Percentiles rank a stretch among this genome's conserved stretches.
Evolutionary conservation across 2,888 invertebrate species (phyloP).

Genomic region (Camptogramma bilineatum): DNA sequence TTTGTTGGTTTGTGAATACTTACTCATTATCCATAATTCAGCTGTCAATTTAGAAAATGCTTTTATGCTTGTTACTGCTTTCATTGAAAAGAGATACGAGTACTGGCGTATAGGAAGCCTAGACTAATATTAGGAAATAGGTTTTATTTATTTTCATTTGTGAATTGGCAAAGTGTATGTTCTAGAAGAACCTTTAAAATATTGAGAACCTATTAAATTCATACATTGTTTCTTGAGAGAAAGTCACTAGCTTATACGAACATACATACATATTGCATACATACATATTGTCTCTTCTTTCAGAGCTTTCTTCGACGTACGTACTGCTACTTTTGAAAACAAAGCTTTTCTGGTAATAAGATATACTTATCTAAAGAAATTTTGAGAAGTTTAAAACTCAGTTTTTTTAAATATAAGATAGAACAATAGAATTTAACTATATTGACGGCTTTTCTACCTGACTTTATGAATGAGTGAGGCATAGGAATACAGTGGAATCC

Average conservation of each 20-base stretch:
- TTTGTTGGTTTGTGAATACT: neutral
- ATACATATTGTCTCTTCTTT: neutral
- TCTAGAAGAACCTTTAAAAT: too few relatives aligned
- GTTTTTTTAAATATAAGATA: neutral
- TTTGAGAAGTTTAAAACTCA: neutral
- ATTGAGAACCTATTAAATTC: too few relatives aligned
- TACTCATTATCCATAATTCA: neutral
- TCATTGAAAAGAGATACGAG: too few relatives aligned
- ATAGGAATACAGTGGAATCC: neutral
- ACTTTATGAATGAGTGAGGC: slow-evolving; percentile 43
- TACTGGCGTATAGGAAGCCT: too few relatives aligned
- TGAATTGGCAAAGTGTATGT: too few relatives aligned
- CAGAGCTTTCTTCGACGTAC: neutral
- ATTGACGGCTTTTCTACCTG: slow-evolving; percentile 44
- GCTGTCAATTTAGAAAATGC: neutral
- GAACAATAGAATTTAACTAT: neutral
- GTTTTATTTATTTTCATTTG: too few relatives aligned
- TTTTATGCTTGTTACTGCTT: neutral
- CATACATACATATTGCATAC: too few relatives aligned
- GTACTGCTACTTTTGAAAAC: neutral
- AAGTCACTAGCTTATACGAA: too few relatives aligned
- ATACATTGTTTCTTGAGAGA: too few relatives aligned
- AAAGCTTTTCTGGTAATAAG: neutral
- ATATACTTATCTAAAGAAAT: neutral
- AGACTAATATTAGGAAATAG: too few relatives aligned